Conservation (phyloP, 2,888 invertebrate genomes). For the Synanthedon myopaeformis region DNA sequence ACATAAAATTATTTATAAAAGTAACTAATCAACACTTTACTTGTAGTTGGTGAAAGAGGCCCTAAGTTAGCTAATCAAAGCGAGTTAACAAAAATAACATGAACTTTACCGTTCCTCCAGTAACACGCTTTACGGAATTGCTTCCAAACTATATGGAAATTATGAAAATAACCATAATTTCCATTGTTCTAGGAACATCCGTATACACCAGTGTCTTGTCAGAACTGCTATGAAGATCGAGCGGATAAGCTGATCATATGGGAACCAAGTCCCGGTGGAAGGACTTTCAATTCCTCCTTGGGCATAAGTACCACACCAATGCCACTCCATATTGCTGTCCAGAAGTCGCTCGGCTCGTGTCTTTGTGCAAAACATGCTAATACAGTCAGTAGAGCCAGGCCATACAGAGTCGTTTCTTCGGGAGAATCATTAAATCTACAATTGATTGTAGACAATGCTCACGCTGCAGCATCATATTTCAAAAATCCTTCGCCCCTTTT, state of each 20-base stretch:
- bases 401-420: conserved; percentile 79
- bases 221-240: conserved; percentile 87
- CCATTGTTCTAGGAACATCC: conserved; percentile 74
- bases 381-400: conserved; percentile 68
- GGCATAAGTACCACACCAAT: conserved; percentile 59
- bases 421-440: conserved; percentile 86
- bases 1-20: no score
- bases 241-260: conserved; percentile 86
- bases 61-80: background rate
- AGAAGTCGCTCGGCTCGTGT: conserved; percentile 78
- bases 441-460: conserved; percentile 84
- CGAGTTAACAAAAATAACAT: background rate
- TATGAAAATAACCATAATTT: background rate
- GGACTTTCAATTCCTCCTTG: conserved; percentile 32
- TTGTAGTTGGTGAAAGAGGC: no score
- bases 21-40: no score
- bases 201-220: conserved; percentile 82
- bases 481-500: conserved; percentile 87
- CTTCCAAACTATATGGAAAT: background rate
- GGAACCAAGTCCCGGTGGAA: conserved; percentile 72
- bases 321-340: conserved; percentile 73
- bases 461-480: conserved; percentile 89
- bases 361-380: conserved; percentile 76
- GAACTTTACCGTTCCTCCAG: background rate
- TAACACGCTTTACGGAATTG: background rate